Conservation (phyloP, 1,140 invertebrate species). For the Episyrphus balteatus region DNA sequence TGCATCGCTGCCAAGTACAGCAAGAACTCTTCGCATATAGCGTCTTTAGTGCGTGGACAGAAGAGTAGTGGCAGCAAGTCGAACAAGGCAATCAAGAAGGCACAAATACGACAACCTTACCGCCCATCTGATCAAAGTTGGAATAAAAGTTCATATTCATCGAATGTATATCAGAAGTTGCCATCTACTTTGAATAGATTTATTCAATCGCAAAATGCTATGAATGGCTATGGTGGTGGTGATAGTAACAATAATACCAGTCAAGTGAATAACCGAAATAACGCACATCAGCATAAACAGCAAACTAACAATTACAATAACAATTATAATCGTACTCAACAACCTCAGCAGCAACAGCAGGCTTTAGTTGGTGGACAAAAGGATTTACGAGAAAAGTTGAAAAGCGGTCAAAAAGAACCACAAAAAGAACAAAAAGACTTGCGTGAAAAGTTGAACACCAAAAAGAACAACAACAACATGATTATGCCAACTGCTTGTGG, state of each 20-base stretch:
- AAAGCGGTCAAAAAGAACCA: conserved; percentile 4
- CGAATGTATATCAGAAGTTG: conserved; percentile 5
- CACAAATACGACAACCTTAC: conserved; percentile 7
- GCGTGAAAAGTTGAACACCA: conserved; percentile 10
- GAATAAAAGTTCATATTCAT: conserved; percentile 6
- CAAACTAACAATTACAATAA: conserved; percentile 1
- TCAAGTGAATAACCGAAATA: conserved; percentile 1
- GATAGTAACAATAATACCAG: conserved; percentile 9
- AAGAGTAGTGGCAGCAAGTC: conserved; percentile 6
- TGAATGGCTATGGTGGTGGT: neutral
- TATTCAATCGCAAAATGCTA: no score
- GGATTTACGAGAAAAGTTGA: conserved; percentile 10
- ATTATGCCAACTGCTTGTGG: neutral
- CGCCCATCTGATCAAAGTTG: conserved; percentile 6
- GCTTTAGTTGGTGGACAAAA: neutral
- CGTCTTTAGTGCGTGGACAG: conserved; percentile 19
- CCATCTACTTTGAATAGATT: no score
- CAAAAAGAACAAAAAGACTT: conserved; percentile 5
- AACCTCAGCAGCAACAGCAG: conserved; percentile 1
- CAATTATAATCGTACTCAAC: no score
- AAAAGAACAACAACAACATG: conserved; percentile 7
- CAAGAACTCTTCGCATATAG: conserved; percentile 23
- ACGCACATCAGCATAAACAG: conserved; percentile 1
- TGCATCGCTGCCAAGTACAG: conserved; percentile 17
- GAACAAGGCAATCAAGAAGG: neutral